These are phyloP conservation scores for Semaprochilodus insignis DNA, from an alignment of 2,797 vertebrate species.

Conservation along the genomic window DNA sequence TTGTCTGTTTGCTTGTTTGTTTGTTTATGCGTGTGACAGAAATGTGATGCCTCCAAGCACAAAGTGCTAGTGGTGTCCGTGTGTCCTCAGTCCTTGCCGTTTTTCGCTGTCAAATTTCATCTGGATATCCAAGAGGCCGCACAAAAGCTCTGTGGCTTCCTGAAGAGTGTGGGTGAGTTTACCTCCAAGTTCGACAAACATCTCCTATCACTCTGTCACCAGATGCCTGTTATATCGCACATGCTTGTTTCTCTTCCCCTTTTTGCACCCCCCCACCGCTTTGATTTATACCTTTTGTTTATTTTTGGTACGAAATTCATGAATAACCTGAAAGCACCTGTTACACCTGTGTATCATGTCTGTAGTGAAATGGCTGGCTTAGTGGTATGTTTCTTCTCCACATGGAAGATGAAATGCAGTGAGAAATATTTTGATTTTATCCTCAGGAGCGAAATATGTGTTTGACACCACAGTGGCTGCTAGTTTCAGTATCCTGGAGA, in stretches of 20 bases:
- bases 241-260: not conserved
- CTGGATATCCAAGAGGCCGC: constrained; percentile 86
- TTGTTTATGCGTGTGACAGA: constrained; percentile 73
- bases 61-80: constrained; percentile 90
- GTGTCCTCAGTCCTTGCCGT: constrained; percentile 95
- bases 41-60: constrained; percentile 90
- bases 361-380: not conserved
- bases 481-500: constrained; percentile 95
- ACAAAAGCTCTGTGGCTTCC: constrained; percentile 90
- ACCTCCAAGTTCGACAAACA: not conserved
- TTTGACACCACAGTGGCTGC: constrained; percentile 91
- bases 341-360: not conserved
- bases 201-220: not conserved
- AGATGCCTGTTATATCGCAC: not conserved
- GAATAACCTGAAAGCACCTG: not conserved
- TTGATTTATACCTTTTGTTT: not conserved
- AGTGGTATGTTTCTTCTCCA: not conserved
- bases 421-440: constrained; percentile 12
- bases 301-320: not conserved
- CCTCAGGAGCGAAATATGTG: constrained; percentile 88
- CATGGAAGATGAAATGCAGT: not conserved
- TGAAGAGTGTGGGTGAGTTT: constrained; percentile 91
- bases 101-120: constrained; percentile 91
- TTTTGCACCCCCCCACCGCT: not conserved
- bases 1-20: constrained; percentile 5